A percentile compares a stretch with the other conserved stretches of the same genome.
Evolutionary conservation across 2,888 invertebrate genomes (phyloP).

Genomic region (Agrochola macilenta): DNA sequence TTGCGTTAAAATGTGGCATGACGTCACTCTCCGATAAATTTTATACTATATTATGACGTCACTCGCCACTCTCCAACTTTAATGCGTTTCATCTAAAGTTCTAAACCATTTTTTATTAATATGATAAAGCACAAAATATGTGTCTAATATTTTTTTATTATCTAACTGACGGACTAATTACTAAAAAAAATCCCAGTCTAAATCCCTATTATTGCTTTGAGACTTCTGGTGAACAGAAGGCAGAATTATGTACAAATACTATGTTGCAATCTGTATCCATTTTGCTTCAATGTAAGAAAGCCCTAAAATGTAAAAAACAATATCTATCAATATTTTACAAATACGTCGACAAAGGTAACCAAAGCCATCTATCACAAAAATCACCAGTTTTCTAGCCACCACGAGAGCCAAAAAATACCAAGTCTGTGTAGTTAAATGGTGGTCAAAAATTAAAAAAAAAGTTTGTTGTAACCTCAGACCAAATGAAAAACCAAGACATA

Average conservation of each 20-base stretch:
- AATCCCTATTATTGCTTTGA: not conserved
- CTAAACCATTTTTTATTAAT: too few species aligned
- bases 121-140: too few species aligned
- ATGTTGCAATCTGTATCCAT: not conserved
- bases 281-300: not conserved
- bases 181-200: too few species aligned
- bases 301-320: not conserved
- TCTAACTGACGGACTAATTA: too few species aligned
- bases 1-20: too few species aligned
- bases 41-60: too few species aligned
- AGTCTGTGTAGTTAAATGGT: conserved; percentile 3
- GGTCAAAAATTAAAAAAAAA: conserved; percentile 27
- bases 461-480: conserved; percentile 3
- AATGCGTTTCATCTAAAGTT: too few species aligned
- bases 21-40: too few species aligned
- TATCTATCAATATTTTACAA: not conserved
- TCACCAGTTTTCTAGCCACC: conserved; percentile 3
- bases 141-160: too few species aligned
- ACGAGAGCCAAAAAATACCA: not conserved
- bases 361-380: conserved; percentile 12
- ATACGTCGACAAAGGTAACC: not conserved
- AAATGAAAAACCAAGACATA: too few species aligned
- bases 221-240: not conserved
- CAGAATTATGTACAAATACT: not conserved
- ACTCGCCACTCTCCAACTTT: too few species aligned